phyloP scores from a whole-genome alignment of 2,888 invertebrate species.

The Caenorhabditis uteleia region DNA sequence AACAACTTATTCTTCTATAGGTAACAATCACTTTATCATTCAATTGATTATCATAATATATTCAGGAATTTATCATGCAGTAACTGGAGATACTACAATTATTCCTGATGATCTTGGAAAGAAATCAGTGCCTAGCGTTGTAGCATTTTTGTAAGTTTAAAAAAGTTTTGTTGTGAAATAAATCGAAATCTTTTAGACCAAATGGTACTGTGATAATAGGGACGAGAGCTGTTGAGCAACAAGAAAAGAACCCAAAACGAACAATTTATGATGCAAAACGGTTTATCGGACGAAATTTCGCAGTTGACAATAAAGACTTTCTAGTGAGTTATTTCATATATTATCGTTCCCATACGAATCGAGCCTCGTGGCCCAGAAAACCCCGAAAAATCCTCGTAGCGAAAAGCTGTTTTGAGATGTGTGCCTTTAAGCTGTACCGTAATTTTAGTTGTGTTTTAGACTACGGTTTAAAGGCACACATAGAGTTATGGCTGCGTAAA shows the following conservation, averaged over 20 bases:
- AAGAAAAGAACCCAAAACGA: constrained; percentile 71
- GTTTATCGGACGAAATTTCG: constrained; percentile 73
- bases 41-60: constrained; percentile 70
- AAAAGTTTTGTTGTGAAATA: constrained; percentile 9
- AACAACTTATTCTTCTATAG: constrained; percentile 72
- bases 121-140: constrained; percentile 73
- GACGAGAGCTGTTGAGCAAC: constrained; percentile 72
- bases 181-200: constrained; percentile 44
- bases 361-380: no score
- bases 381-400: no score
- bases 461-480: no score
- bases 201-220: constrained; percentile 71
- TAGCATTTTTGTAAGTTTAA: constrained; percentile 70
- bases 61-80: constrained; percentile 72
- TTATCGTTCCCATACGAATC: no score
- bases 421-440: no score
- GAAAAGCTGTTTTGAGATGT: no score
- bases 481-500: no score
- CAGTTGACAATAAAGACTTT: constrained; percentile 63
- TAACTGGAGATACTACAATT: constrained; percentile 71
- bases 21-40: constrained; percentile 11
- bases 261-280: constrained; percentile 74
- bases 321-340: constrained; percentile 30
- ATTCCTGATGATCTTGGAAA: constrained; percentile 71
- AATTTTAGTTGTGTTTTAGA: no score